phyloP scores from a whole-genome alignment of 2,113 vertebrate species.

The Mustelus asterias region DNA sequence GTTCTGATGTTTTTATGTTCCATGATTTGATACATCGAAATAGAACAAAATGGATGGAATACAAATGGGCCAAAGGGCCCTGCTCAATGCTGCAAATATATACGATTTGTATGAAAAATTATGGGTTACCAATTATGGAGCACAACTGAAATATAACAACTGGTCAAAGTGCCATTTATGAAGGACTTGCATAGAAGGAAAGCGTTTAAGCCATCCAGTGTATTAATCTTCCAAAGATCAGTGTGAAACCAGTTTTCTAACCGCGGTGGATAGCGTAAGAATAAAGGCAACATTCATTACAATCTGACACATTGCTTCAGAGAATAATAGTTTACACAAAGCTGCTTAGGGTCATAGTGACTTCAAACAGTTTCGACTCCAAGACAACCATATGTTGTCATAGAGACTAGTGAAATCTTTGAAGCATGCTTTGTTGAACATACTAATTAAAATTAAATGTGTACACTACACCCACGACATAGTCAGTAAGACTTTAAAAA shows the following conservation, averaged over 20 bases:
- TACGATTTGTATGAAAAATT: neutral
- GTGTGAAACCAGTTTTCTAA: neutral
- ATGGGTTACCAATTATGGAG: neutral
- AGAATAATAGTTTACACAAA: neutral
- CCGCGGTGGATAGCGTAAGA: neutral
- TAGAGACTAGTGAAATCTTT: constrained; percentile 13
- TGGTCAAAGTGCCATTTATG: neutral
- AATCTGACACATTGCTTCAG: constrained; percentile 24
- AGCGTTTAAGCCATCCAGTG: neutral
- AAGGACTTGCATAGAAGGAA: neutral
- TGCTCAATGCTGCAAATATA: neutral
- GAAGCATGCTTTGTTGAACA: neutral
- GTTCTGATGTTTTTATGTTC: neutral
- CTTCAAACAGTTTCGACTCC: constrained; percentile 9
- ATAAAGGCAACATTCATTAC: neutral
- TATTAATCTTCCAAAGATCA: neutral
- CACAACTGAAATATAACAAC: neutral
- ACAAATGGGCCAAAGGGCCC: neutral
- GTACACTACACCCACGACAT: neutral
- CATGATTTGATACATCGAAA: neutral
- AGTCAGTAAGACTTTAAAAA: neutral
- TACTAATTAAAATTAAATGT: constrained; percentile 27
- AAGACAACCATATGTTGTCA: constrained; percentile 10
- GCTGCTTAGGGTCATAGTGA: constrained; percentile 19
- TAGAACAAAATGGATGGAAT: neutral